Percentiles rank a stretch among this genome's conserved stretches.
Conservation (phyloP, 1,140 invertebrate genomes). For the Drosophila elegans region DNA sequence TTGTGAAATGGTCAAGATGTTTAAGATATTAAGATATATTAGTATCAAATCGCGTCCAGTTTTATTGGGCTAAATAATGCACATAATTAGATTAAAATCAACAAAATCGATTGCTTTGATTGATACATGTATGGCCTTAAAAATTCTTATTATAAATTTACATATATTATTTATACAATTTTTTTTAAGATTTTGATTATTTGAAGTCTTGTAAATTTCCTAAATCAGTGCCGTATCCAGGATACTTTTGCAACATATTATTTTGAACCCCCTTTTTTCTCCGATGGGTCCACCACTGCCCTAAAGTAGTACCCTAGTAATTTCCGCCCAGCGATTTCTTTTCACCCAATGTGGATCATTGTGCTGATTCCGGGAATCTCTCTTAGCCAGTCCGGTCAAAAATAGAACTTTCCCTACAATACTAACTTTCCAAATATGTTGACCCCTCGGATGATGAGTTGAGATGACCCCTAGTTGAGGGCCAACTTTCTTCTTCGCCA, state of each 20-base stretch:
- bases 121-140: no score
- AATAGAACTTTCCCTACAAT: conserved; percentile 43
- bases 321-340: conserved; percentile 28
- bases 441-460: conserved; percentile 48
- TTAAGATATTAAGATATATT: no score
- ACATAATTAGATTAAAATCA: no score
- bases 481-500: conserved; percentile 50
- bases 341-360: conserved; percentile 31
- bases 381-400: conserved; percentile 13
- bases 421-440: conserved; percentile 68
- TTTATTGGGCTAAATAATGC: no score
- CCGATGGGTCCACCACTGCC: not conserved
- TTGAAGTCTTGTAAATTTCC: no score
- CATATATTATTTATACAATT: not conserved
- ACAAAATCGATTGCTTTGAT: no score
- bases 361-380: conserved; percentile 43
- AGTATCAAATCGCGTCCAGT: no score
- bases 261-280: no score
- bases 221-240: no score
- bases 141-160: not conserved
- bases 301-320: not conserved
- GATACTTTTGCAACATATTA: no score
- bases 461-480: conserved; percentile 30
- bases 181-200: not conserved
- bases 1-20: no score